phyloP scores from a whole-genome alignment of 2,113 vertebrate species.

The Megaceryle torquata region DNA sequence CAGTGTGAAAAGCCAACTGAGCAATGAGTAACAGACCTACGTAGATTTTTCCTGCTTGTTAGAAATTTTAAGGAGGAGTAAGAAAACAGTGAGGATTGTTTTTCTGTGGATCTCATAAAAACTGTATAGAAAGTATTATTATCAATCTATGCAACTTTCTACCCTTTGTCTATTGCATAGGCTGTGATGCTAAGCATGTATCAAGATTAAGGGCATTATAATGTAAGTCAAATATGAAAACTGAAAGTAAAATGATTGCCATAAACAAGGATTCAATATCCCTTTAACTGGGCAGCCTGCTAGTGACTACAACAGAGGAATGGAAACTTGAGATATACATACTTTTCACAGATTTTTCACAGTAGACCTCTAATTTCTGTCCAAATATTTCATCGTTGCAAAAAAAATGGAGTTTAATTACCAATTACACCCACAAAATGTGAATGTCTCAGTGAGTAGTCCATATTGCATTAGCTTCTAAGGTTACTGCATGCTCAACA shows the following conservation, averaged over 20 bases:
- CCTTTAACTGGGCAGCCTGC: neutral
- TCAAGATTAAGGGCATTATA: neutral
- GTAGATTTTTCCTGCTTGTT: neutral
- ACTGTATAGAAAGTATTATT: neutral
- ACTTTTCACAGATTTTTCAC: neutral
- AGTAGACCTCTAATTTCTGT: neutral
- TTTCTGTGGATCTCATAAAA: neutral
- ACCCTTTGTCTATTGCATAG: neutral
- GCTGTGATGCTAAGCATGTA: neutral
- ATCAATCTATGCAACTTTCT: neutral
- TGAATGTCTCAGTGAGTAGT: neutral
- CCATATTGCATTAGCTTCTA: neutral
- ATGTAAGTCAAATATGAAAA: neutral
- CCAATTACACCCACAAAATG: neutral
- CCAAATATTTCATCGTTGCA: neutral
- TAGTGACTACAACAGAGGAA: neutral
- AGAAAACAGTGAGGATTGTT: neutral
- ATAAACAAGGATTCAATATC: neutral
- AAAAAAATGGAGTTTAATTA: neutral
- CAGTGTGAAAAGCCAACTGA: neutral
- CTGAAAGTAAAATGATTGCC: neutral
- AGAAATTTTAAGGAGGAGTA: constrained; percentile 12
- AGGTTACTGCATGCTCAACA: neutral
- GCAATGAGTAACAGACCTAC: neutral
- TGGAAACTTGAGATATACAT: neutral